Base-by-base conservation (phyloP, 2,888 invertebrate genomes). In the Latrodectus elegans region DNA sequence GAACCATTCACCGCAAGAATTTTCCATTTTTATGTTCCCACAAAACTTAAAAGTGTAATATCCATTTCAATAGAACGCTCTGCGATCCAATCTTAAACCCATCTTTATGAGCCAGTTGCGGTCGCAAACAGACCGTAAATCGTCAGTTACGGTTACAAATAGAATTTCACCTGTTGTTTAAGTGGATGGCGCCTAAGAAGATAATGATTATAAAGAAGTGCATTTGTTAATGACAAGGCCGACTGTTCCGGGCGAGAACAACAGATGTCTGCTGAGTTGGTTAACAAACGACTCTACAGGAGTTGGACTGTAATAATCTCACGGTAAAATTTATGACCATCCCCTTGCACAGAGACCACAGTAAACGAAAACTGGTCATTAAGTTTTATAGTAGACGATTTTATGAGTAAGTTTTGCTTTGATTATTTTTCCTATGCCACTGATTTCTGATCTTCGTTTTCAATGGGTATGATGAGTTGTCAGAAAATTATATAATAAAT, bases 141-240 rank as follows among this genome's bases (percentile, higher is more conserved):
- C 68, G 22, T 3, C 15, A 15, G 51, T n/a, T 49, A 38, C 26
- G 8, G 38, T 38, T 55, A 71, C 79, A 79, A 70, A 71, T 72
- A 71, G 71, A 70, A 79, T 71, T 68, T 52, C 82, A 82, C 67
- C 74, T 82, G 82, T 82, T 68, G 74, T 53, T 51, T 38, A 52
- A 52, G 51, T 53, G 77, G 22, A 68, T 77, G 65, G 68, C 53
- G 15, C 22, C 26, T 51, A 53, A 65, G 60, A 17, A 38, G 12
- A n/a, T 60, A 60, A 60, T 60, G n/a, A 64, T 52, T 38, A 68
- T 77, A 77, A 77, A 77, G 52, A 68, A 26, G 26, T 52, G 38
- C 38, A 65, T 26, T 26, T 17, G 12, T 77, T 77, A 77, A 77
- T 67, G 77, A 67, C 74, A 74, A 15, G 52, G 22, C n/a, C 52